Conservation (phyloP, 53 echinoderm and acorn worm species). For the Stichopus horrens region DNA sequence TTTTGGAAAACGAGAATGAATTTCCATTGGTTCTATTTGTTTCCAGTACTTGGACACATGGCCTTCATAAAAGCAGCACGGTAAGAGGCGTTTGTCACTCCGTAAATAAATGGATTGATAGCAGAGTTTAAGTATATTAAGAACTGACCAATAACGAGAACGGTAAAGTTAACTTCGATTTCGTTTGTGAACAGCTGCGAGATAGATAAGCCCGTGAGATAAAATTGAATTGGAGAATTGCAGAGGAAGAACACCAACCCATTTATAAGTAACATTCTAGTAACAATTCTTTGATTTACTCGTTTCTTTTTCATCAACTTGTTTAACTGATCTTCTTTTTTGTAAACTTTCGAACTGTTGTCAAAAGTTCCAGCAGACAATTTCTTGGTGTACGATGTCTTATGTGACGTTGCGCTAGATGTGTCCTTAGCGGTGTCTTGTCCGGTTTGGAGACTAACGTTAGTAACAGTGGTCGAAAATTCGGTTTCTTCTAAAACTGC, state of each 20-base stretch:
- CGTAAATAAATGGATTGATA: conserved; percentile 28
- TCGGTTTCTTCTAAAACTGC: neutral
- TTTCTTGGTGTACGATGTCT: neutral
- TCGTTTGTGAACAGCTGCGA: neutral
- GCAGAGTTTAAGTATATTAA: neutral
- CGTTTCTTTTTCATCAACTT: neutral
- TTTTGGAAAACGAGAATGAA: no score
- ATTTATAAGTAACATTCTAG: conserved; percentile 20
- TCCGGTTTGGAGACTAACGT: neutral
- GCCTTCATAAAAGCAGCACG: conserved; percentile 6
- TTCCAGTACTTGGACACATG: neutral
- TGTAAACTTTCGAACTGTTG: neutral
- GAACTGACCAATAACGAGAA: neutral
- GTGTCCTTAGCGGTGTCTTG: neutral
- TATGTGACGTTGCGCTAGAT: neutral
- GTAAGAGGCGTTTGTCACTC: conserved; percentile 17
- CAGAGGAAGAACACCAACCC: neutral
- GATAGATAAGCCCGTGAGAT: neutral
- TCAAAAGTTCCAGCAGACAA: neutral
- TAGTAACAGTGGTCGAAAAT: neutral
- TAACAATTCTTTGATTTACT: neutral
- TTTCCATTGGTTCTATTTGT: neutral
- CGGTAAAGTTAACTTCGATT: neutral
- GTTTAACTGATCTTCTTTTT: no score
- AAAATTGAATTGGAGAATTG: conserved; percentile 11